Evolutionary conservation across 2,888 invertebrate species (phyloP).

Genomic region (Heteropelma amictum): DNA sequence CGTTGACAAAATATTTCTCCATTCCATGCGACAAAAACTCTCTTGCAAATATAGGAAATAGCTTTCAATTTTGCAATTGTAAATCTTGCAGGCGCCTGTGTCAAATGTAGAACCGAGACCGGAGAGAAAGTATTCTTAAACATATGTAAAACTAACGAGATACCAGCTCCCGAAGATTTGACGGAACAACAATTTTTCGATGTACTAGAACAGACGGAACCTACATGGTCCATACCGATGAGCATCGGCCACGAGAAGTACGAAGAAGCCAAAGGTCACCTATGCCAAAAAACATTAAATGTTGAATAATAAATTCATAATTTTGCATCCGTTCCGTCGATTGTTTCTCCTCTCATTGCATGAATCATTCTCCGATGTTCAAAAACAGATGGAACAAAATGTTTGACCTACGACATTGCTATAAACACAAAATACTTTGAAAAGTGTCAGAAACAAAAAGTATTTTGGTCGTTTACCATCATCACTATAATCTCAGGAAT

Average conservation of each 20-base stretch:
- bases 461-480: slow-evolving; percentile 89
- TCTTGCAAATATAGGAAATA: too few species aligned
- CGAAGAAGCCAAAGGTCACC: slow-evolving; percentile 86
- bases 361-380: slow-evolving; percentile 4
- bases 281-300: background rate
- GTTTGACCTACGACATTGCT: slow-evolving; percentile 90
- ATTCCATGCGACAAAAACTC: too few species aligned
- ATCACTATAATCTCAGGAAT: slow-evolving; percentile 89
- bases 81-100: slow-evolving; percentile 84
- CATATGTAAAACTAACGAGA: slow-evolving; percentile 88
- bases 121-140: slow-evolving; percentile 90
- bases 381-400: slow-evolving; percentile 82
- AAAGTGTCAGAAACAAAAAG: slow-evolving; percentile 85
- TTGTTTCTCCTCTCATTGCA: background rate
- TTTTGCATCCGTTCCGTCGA: too few species aligned
- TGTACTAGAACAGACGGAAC: slow-evolving; percentile 82
- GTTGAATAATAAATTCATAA: background rate
- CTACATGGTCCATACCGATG: slow-evolving; percentile 90
- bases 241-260: slow-evolving; percentile 90
- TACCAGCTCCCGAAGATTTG: slow-evolving; percentile 86
- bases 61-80: background rate
- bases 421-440: slow-evolving; percentile 88
- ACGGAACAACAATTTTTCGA: slow-evolving; percentile 77
- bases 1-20: too few species aligned
- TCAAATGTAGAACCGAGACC: slow-evolving; percentile 85